Conservation (phyloP, 2,113 vertebrate species). For the Fregetta grallaria region DNA sequence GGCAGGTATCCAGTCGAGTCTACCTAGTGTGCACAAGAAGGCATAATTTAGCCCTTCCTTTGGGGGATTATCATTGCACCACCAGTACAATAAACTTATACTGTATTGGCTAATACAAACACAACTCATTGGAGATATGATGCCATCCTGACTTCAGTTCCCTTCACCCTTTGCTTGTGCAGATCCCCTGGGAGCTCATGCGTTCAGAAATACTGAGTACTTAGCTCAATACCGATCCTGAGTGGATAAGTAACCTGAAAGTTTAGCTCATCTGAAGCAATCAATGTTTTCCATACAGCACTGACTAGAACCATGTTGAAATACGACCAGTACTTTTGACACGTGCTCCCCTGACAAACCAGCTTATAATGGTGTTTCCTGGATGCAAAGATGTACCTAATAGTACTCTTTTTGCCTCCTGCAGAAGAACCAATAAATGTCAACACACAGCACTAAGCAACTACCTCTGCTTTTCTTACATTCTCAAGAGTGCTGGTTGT, state of each 20-base stretch:
- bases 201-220: rapidly evolving
- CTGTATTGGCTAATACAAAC: neutral
- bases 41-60: neutral
- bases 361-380: slow-evolving; percentile 28
- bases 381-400: slow-evolving; percentile 2
- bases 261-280: neutral
- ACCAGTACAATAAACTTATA: neutral
- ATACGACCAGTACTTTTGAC: neutral
- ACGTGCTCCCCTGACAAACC: neutral
- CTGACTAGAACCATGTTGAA: neutral
- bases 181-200: neutral
- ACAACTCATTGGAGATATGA: neutral
- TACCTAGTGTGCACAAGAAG: neutral
- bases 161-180: neutral
- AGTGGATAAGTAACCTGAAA: neutral
- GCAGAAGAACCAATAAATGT: neutral
- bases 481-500: neutral
- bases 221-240: neutral
- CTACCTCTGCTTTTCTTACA: neutral
- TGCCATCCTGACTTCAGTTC: neutral
- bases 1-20: neutral
- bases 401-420: neutral
- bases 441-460: neutral
- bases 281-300: neutral
- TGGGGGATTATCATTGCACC: neutral